phyloP scores from a whole-genome alignment of 2,797 vertebrate genomes.

The Somateria mollissima region DNA sequence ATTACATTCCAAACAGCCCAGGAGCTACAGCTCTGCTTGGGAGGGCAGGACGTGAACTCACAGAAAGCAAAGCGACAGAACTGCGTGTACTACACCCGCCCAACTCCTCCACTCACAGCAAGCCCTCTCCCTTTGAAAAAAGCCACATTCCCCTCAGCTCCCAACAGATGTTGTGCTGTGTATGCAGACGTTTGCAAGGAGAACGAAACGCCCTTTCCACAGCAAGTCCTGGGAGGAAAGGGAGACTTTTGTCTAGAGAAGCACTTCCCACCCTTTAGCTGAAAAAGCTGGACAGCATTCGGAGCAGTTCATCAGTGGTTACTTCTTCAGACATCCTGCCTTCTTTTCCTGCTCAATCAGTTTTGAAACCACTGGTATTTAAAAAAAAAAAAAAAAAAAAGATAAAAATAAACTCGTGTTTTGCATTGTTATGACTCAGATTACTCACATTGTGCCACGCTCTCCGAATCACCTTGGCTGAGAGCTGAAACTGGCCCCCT shows the following conservation, averaged over 20 bases:
- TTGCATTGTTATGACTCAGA: background rate
- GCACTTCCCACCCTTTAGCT: background rate
- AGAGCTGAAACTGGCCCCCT: background rate
- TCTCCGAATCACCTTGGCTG: slow-evolving; percentile 21
- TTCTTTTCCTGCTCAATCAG: background rate
- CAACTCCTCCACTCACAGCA: background rate
- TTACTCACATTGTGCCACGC: background rate
- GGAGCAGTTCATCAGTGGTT: background rate
- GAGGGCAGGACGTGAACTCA: fast-evolving
- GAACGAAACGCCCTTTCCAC: background rate
- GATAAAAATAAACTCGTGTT: background rate
- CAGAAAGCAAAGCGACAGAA: background rate
- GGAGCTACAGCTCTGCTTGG: background rate
- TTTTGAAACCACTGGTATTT: slow-evolving; percentile 3
- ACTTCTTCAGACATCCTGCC: background rate
- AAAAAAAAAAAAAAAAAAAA: background rate
- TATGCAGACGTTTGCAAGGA: background rate
- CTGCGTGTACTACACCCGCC: fast-evolving
- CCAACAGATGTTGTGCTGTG: background rate
- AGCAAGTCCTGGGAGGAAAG: background rate
- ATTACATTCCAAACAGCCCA: background rate
- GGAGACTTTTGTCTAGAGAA: background rate
- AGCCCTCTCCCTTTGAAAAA: background rate
- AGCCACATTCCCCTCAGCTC: background rate
- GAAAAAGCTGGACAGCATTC: background rate